Percentiles rank a stretch among this genome's conserved stretches.
Conservation (phyloP, 2,888 invertebrate genomes). For the Danaus chrysippus region DNA sequence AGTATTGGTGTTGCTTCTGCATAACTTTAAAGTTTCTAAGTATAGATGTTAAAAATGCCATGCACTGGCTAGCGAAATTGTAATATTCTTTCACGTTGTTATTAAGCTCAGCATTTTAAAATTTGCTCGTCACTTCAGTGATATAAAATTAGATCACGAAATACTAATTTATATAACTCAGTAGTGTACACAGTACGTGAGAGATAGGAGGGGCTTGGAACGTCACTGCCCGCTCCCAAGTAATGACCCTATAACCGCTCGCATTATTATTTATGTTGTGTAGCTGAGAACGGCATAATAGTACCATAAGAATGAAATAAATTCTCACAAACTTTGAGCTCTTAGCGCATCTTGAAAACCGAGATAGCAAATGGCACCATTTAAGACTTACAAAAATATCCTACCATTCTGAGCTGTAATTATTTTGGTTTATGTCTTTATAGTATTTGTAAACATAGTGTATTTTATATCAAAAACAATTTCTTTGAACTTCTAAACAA, state of each 20-base stretch:
- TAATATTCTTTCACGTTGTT: not conserved
- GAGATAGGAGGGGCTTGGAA: constrained; percentile 41
- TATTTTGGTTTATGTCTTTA: constrained; percentile 14
- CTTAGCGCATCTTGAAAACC: constrained; percentile 65
- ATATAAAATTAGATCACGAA: constrained; percentile 35
- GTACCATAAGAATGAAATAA: constrained; percentile 76
- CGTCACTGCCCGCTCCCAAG: constrained; percentile 65
- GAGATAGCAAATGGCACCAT: constrained; percentile 68
- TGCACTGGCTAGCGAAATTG: not conserved
- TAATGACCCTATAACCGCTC: constrained; percentile 75
- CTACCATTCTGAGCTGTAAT: constrained; percentile 37
- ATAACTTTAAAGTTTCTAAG: no score
- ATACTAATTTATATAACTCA: constrained; percentile 34
- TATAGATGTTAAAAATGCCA: no score
- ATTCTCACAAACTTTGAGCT: constrained; percentile 70
- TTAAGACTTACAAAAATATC: constrained; percentile 49
- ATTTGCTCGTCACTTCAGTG: constrained; percentile 25
- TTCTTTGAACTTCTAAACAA: constrained; percentile 25
- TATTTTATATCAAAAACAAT: constrained; percentile 5
- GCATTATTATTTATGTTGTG: constrained; percentile 78
- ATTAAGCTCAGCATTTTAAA: constrained; percentile 11
- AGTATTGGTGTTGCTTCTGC: no score
- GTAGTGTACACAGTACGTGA: constrained; percentile 38
- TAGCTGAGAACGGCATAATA: constrained; percentile 76
- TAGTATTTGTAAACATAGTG: constrained; percentile 5